These are phyloP conservation scores for Macropis europaea DNA, from an alignment of 2,888 invertebrate genomes.

Conservation along the genomic window DNA sequence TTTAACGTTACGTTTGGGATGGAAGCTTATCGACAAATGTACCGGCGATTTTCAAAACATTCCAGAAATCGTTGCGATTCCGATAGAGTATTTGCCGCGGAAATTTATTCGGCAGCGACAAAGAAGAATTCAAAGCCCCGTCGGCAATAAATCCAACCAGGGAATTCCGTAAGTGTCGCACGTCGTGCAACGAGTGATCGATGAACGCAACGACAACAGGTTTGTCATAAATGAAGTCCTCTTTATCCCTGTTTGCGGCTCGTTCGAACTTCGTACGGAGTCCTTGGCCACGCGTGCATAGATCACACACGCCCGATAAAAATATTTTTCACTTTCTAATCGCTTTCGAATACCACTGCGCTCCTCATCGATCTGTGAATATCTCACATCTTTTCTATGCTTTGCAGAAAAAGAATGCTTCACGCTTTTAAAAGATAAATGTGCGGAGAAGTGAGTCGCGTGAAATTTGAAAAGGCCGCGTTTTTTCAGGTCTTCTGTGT, in stretches of 20 bases:
- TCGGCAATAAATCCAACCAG: slow-evolving; percentile 49
- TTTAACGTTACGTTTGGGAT: no score
- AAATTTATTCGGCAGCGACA: slow-evolving; percentile 39
- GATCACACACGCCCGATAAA: background rate
- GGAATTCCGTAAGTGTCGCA: slow-evolving; percentile 57
- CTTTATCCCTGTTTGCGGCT: slow-evolving; percentile 30
- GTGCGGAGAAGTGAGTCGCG: no score
- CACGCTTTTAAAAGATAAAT: no score
- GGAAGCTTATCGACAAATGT: no score
- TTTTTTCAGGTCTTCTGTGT: no score
- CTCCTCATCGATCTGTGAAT: background rate
- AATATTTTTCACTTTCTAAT: slow-evolving; percentile 22
- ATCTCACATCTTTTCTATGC: no score
- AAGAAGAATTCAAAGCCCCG: slow-evolving; percentile 45
- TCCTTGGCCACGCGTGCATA: background rate
- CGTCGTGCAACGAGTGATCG: slow-evolving; percentile 53
- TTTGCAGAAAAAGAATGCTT: no score
- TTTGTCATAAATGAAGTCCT: slow-evolving; percentile 56
- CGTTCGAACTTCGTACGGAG: slow-evolving; percentile 3
- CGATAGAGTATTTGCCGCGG: background rate
- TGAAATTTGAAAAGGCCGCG: no score
- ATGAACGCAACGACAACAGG: slow-evolving; percentile 54
- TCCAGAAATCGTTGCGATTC: slow-evolving; percentile 2
- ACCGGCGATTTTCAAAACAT: background rate
- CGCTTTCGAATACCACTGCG: background rate